Percentiles rank a stretch among this genome's conserved stretches.
Evolutionary conservation across 2,888 invertebrate genomes (phyloP).

Genomic region (Lasioglossum oenotherae): DNA sequence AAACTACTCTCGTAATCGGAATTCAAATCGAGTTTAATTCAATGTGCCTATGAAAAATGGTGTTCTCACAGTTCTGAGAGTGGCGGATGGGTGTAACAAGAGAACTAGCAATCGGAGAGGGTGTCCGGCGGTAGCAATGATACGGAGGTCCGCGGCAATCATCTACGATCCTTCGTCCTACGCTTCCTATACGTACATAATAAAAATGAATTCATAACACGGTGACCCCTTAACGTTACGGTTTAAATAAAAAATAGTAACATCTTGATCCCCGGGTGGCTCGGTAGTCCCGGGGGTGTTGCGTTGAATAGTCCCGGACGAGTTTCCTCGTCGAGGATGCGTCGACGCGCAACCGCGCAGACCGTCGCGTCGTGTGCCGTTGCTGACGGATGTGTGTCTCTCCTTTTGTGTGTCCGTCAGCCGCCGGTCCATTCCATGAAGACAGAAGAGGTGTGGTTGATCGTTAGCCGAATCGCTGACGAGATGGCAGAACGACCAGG

Average conservation of each 20-base stretch:
- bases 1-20: neutral
- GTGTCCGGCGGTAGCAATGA: constrained; percentile 16
- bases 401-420: neutral
- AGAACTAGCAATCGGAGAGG: constrained; percentile 32
- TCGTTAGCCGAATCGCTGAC: constrained; percentile 2
- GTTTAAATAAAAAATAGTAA: constrained; percentile 63
- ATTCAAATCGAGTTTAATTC: too few species aligned
- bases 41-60: neutral
- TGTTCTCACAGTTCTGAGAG: neutral
- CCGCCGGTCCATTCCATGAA: neutral
- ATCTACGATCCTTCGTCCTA: constrained; percentile 29
- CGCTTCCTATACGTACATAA: constrained; percentile 27
- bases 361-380: neutral
- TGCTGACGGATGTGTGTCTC: neutral
- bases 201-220: constrained; percentile 40
- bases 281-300: neutral
- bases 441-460: neutral
- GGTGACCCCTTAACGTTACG: constrained; percentile 55
- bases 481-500: constrained; percentile 65
- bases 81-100: neutral
- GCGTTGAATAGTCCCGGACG: constrained; percentile 5
- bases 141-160: constrained; percentile 30
- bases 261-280: constrained; percentile 38
- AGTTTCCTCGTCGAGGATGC: neutral
- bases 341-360: neutral